Base-by-base conservation (phyloP, 2,888 invertebrate genomes). In the Latrodectus hesperus region DNA sequence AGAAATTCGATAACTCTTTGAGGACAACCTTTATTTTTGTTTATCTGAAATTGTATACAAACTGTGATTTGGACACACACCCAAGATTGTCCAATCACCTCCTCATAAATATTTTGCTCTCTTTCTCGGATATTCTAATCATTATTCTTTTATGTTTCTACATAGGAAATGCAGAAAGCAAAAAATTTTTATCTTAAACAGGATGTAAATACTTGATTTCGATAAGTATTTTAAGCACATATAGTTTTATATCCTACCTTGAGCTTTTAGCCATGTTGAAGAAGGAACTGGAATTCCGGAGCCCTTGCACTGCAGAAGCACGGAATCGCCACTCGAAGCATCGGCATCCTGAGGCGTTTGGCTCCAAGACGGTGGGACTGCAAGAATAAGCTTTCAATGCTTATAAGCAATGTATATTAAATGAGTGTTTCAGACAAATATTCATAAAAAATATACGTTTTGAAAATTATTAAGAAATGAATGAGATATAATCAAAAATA, bases 291-390 rank as follows among this genome's bases (percentile, higher is more conserved):
- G 89, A 51, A 51, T 88, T 67, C 89, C 89, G 10, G 68, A 49
- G 4, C 74, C 84, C 70, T 76, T 65, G 17, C 89, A 89, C 9
- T 53, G 65, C 0, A 88, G 22, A 14, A 52, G 12, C 1, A 89
- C 76, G 14, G 73, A 8, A 68, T 78, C 79, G 1, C 89, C 89
- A 49, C 76, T 84, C 26, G 79, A 26, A 71, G 83, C 89, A 68
- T 84, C 77, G 12, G 78, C 68, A 68, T 89, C 89, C 10, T 74
- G 84, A 6, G 89, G 89, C 16, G 12, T 10, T 49, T 72, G 52
- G 9, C 55, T 65, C 89, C 89, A 89, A n/a, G 67, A 52, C 0
- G 89, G 89, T 12, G 89, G 89, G 26, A 88, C 89, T 89, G 16
- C 6, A 67, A 81, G 10, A 49, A 64, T 64, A 3, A 0, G 5